Percentiles rank a stretch among this genome's conserved stretches.
Evolutionary conservation across 1,140 invertebrate species (phyloP).

Genomic region (Neotoxoptera formosana): DNA sequence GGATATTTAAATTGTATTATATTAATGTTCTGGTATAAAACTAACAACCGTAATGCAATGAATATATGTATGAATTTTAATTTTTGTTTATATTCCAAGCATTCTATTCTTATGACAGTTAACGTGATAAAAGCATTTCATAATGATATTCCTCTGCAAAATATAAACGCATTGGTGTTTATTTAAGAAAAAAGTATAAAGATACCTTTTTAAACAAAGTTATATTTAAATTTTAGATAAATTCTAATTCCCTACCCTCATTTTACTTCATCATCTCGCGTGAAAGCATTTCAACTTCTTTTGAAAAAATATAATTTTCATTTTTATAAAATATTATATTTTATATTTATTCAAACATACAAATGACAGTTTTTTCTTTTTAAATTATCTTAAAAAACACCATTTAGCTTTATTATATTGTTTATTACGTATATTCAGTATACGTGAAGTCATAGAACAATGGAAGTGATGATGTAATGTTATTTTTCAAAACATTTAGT

Average conservation of each 20-base stretch:
- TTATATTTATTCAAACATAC: conserved; percentile 21
- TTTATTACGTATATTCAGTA: not conserved
- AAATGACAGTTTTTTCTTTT: not conserved
- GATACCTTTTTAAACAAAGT: conserved; percentile 15
- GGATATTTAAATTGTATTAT: not conserved
- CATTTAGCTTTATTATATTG: not conserved
- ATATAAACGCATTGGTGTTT: not conserved
- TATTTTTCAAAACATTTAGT: not conserved
- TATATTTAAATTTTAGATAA: conserved; percentile 44
- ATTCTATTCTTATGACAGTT: not conserved
- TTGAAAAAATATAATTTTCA: not conserved
- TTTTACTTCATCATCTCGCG: not conserved
- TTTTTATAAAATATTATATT: conserved; percentile 21
- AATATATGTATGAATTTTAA: not conserved
- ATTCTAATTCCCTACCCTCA: not conserved
- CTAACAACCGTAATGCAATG: not conserved
- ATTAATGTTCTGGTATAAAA: not conserved
- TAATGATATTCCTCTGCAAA: conserved; percentile 1
- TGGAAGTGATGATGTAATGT: not conserved
- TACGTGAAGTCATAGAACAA: not conserved
- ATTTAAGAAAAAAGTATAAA: conserved; percentile 30
- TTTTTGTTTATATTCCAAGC: not conserved
- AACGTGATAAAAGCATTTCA: conserved; percentile 26
- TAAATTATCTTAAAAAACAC: not conserved
- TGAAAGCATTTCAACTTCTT: not conserved